Percentiles rank a stretch among this genome's conserved stretches.
Evolutionary conservation across 2,113 vertebrate genomes (phyloP).

Genomic region (Menidia beryllina): DNA sequence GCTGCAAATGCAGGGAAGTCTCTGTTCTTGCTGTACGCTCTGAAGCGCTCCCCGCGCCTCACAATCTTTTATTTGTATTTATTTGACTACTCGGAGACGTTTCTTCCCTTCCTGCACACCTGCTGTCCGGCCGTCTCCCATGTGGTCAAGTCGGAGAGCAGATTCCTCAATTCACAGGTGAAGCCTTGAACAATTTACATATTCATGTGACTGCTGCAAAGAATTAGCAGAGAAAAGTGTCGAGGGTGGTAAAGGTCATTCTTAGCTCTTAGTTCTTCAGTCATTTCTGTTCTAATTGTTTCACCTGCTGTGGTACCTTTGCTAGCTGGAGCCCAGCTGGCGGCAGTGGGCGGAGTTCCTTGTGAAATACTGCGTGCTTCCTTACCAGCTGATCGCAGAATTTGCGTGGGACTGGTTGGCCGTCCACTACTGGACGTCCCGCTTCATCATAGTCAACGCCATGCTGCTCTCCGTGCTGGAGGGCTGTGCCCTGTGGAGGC

Average conservation of each 20-base stretch:
- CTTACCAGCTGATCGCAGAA: conserved; percentile 94
- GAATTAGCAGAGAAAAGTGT: background rate
- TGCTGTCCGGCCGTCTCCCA: conserved; percentile 83
- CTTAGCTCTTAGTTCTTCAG: background rate
- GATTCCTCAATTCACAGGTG: conserved; percentile 80
- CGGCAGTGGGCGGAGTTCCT: conserved; percentile 92
- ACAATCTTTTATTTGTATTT: conserved; percentile 92
- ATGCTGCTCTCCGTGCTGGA: conserved; percentile 91
- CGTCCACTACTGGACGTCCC: conserved; percentile 94
- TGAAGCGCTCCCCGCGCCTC: conserved; percentile 93
- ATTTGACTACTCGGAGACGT: conserved; percentile 92
- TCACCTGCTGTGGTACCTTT: background rate
- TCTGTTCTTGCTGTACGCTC: conserved; percentile 90
- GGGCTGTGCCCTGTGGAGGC: conserved; percentile 87
- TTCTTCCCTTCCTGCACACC: conserved; percentile 94
- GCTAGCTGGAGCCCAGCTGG: conserved; percentile 85
- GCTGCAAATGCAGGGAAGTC: conserved; percentile 90
- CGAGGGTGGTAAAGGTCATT: background rate
- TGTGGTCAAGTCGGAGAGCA: conserved; percentile 73
- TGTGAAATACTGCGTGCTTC: conserved; percentile 90
- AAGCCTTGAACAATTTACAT: background rate
- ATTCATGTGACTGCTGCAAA: background rate
- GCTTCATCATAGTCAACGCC: conserved; percentile 92
- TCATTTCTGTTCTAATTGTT: fast-evolving
- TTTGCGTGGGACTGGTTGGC: conserved; percentile 96